Base-by-base conservation (phyloP, 2,113 vertebrate genomes). In the Riparia riparia region DNA sequence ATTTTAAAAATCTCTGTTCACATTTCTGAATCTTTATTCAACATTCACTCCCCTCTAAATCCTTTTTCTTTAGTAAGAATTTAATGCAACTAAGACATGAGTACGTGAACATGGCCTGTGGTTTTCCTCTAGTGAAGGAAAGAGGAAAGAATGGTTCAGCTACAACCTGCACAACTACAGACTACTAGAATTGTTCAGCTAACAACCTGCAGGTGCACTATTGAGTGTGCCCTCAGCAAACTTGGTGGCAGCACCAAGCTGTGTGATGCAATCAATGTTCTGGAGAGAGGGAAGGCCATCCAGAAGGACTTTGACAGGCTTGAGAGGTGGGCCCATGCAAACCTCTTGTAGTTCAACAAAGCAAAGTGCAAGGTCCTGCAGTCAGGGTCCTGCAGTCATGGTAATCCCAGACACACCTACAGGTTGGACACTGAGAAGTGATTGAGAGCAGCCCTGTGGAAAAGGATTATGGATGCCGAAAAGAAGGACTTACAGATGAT, bases 181-280 rank as follows among this genome's bases (percentile, higher is more conserved):
- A 17, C 24, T 34, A 6, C 19, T 50, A 57, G 42, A 29, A 56
- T 14, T 49, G 12, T 25, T 74, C 54, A 39, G 0, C 14, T 28
- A 31, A 31, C 29, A 47, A 11, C 8, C 19, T 54, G 56, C n/a
- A 70, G 47, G 15, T 39, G 47, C 28, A 20, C 29, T 47, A 1
- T 9, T 10, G 24, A n/a, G 24, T 11, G 47, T 6, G 4, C 15
- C 28, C 28, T 79, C 74, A 47, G 56, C n/a, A 54, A 47, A 39
- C 37, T 14, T 42, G 12, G 22, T 70, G 64, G 5, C 7, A 45
- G 66, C 29, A 39, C 18, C 41, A 54, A 45, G 15, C 18, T 44
- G 25, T 57, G 44, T 16, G 34, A 4, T 25, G 20, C 51, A 66
- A 11, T 25, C 0, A 0, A 42, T 2, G 5, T 10, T 7, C 10